Evolutionary conservation across 2,888 invertebrate genomes (phyloP), one percentile per base, ranked within the genome.

Genomic region (Drosophila nr. fundita): DNA sequence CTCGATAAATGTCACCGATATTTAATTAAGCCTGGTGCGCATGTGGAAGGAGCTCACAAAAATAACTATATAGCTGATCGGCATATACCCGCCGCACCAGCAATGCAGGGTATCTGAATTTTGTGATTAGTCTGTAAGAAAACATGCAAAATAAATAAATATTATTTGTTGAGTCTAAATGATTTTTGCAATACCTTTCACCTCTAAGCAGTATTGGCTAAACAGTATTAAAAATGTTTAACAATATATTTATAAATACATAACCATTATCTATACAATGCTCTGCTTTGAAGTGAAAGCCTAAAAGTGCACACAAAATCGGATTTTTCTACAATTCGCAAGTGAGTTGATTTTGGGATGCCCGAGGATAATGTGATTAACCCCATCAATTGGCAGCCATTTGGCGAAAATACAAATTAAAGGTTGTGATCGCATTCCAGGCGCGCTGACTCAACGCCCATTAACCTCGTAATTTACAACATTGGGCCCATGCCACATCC

Each of bases 1-100:
- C 80, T 69, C 90, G 89, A 87, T 87, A 87, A 87, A 87, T 87
- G 89, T 87, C 87, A 78, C 89, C 81, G 89, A 88, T 90, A 87
- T 88, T 87, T 87, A 87, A 87, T 87, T 87, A 87, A 90, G 90
- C 78, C 82, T 75, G 81, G 88, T 66, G 70, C 30, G 65, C 70
- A 73, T 53, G 27, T 32, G 53, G 45, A 68, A 42, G 53, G 55
- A 53, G 67, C 64, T 65, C 62, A 68, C 57, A 66, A 61, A 72
- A 55, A 72, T 64, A 63, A 15, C 2, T 8, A 64, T 73, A 71
- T 63, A n/a, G 65, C 63, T 29, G 42, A 34, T 50, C 66, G 66
- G 58, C 42, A 24, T 30, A 60, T 66, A 69, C 59, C 63, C 13
- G 21, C 2, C 50, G 54, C 18, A 57, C 27, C 10, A 18, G 18